phyloP scores from a whole-genome alignment of 2,113 vertebrate genomes.

The Chloropsis hardwickii region DNA sequence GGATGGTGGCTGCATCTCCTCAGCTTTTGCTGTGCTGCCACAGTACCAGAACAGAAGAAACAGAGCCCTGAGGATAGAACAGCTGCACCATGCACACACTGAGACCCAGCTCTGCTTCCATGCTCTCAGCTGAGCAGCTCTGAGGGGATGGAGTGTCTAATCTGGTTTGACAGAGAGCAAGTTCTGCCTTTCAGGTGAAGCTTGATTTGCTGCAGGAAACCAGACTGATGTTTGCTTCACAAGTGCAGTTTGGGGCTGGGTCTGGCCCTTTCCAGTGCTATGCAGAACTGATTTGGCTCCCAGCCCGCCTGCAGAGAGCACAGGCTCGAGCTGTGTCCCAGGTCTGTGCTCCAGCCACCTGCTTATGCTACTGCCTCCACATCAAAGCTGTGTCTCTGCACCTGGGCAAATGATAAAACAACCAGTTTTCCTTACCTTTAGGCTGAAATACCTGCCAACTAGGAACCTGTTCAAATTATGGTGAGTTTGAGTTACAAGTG shows the following conservation, averaged over 20 bases:
- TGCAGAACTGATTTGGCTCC: too few species aligned
- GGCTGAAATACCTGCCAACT: not conserved
- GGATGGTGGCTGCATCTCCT: not conserved
- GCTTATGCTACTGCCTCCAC: not conserved
- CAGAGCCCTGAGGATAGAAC: not conserved
- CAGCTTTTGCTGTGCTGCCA: not conserved
- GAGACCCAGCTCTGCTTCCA: accelerated
- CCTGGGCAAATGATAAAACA: not conserved
- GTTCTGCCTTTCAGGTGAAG: not conserved
- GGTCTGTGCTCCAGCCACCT: not conserved
- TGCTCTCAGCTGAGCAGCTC: not conserved
- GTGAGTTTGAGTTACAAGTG: not conserved
- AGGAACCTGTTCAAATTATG: not conserved
- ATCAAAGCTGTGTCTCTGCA: not conserved
- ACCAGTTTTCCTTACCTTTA: not conserved
- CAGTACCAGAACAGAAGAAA: not conserved
- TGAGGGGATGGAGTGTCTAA: accelerated
- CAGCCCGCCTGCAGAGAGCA: not conserved
- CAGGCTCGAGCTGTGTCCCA: accelerated
- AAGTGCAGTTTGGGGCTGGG: not conserved
- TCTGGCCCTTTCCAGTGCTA: not conserved
- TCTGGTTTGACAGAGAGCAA: not conserved
- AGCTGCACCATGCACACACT: not conserved
- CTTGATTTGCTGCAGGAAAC: not conserved
- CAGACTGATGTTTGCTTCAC: not conserved